Base-by-base conservation (phyloP, 2,113 vertebrate species). In the Megalops atlanticus region DNA sequence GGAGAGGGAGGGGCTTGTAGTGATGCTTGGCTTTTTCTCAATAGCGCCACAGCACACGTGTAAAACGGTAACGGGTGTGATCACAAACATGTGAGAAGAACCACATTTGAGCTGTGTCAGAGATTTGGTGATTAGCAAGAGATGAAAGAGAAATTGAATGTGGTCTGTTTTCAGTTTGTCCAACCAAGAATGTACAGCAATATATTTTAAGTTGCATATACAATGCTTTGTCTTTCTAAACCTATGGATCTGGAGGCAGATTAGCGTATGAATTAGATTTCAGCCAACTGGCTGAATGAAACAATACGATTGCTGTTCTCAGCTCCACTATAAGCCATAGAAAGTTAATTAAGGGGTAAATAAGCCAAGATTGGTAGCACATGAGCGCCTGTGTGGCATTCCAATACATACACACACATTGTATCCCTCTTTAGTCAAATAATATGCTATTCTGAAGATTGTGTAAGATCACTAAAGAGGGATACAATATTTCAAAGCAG, bases 141-240 rank as follows among this genome's bases (percentile, higher is more conserved):
- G n/a, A n/a, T n/a, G n/a, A n/a, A n/a, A n/a, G n/a, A n/a, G n/a
- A n/a, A n/a, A n/a, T n/a, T n/a, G n/a, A n/a, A n/a, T n/a, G n/a
- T n/a, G n/a, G 49, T 24, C 31, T 27, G 31, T 4, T 64, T 24
- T 31, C 8, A 0, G 10, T 10, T 27, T 64, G 3, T 16, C 21
- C 11, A 31, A 27, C 8, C 31, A 7, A 24, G 4, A 64, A 64
- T 64, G 58, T 64, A 64, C 31, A 64, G 27, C 8, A 64, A 64
- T n/a, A 64, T 11, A 64, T 27, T 8, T 27, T 64, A 64, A 27
- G 58, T 24, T 64, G 24, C 24, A 5, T 24, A 64, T 11, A 2
- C 58, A 64, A 64, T n/a, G 2, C n/a, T 64, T 64, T 64, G 58
- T 74, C 38, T 74, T 74, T 74, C 40, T 41, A 74, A 74, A 72